phyloP scores from a whole-genome alignment of 1,140 invertebrate genomes.

The Drosophila seguyi region DNA sequence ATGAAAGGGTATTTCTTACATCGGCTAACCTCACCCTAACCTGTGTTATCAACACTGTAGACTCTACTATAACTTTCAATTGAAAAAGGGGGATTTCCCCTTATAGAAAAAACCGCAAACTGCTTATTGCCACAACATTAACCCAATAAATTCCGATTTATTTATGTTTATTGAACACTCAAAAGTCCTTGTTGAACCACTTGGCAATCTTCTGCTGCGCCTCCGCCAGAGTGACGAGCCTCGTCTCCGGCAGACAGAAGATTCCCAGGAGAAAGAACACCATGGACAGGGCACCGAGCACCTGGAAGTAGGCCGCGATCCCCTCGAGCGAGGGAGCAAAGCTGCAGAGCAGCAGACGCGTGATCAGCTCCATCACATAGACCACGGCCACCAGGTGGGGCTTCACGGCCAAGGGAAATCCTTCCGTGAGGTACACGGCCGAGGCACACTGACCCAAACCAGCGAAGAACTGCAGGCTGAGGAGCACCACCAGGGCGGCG shows the following conservation, averaged over 20 bases:
- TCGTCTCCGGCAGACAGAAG: slow-evolving; percentile 72
- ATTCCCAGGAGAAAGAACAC: slow-evolving; percentile 63
- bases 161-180: not conserved
- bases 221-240: slow-evolving; percentile 45
- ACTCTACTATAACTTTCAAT: not conserved
- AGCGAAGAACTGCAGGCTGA: slow-evolving; percentile 62
- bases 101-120: not conserved
- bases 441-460: slow-evolving; percentile 60
- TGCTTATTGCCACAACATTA: not conserved
- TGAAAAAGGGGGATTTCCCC: not conserved
- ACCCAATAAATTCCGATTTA: not conserved
- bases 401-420: slow-evolving; percentile 68
- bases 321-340: not conserved
- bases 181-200: slow-evolving; percentile 73
- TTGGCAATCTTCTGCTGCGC: slow-evolving; percentile 68
- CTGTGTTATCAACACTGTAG: not conserved
- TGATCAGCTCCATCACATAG: slow-evolving; percentile 53
- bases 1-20: not conserved
- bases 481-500: slow-evolving; percentile 51
- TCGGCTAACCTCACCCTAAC: fast-evolving
- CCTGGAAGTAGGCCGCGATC: slow-evolving; percentile 56
- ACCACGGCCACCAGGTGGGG: slow-evolving; percentile 64
- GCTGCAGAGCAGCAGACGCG: slow-evolving; percentile 53
- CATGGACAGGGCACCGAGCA: slow-evolving; percentile 58
- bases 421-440: slow-evolving; percentile 72